These are phyloP conservation scores for Phorcus lineatus DNA, from an alignment of 2,888 invertebrate genomes.

Conservation along the genomic window DNA sequence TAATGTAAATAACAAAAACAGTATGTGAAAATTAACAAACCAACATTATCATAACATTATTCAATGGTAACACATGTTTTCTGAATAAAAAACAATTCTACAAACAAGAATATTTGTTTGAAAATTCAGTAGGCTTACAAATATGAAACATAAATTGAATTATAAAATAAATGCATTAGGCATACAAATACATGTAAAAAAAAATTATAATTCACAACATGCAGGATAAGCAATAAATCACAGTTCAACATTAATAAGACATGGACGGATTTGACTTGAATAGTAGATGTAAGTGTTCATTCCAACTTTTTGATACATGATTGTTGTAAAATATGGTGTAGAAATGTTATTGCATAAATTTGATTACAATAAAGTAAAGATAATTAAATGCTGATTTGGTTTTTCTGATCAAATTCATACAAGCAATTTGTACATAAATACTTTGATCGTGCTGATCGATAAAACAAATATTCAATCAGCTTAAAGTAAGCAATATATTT, in stretches of 20 bases:
- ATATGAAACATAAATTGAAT: too few relatives aligned
- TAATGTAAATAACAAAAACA: too few relatives aligned
- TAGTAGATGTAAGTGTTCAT: background rate
- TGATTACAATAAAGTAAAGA: background rate
- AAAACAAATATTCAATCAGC: too few relatives aligned
- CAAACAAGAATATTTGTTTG: background rate
- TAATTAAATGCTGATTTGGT: background rate
- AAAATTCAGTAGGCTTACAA: too few relatives aligned
- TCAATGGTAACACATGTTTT: too few relatives aligned
- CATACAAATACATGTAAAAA: background rate
- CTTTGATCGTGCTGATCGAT: background rate
- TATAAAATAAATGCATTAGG: background rate
- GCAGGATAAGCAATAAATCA: background rate
- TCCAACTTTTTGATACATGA: background rate
- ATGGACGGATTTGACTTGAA: background rate
- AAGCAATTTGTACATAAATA: background rate
- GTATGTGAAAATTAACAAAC: too few relatives aligned
- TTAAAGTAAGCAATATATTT: too few relatives aligned
- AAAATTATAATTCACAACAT: background rate
- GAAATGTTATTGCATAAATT: background rate
- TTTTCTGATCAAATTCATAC: background rate
- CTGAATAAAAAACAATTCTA: background rate
- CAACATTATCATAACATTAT: too few relatives aligned
- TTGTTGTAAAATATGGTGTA: background rate
- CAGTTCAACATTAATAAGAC: background rate